A percentile compares a stretch with the other conserved stretches of the same genome.
Conservation (phyloP, 2,888 invertebrate genomes). For the Heliconius sara region DNA sequence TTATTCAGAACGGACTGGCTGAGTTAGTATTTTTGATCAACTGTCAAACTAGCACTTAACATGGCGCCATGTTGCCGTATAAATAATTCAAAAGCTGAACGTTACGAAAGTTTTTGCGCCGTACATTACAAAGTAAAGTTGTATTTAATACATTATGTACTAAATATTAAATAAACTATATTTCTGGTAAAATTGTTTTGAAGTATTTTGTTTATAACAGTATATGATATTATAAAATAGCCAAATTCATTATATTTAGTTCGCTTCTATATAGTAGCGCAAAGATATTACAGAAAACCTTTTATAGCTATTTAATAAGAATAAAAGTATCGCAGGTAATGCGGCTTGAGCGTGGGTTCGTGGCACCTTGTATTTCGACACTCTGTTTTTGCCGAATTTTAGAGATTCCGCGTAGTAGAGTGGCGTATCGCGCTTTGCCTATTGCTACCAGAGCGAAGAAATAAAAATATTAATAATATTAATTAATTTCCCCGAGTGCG, state of each 20-base stretch:
- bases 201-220: background rate
- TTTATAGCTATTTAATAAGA: slow-evolving; percentile 38
- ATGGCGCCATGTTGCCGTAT: slow-evolving; percentile 65
- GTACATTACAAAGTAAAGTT: slow-evolving; percentile 13
- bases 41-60: slow-evolving; percentile 55
- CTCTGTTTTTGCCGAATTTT: no score
- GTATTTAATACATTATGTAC: background rate
- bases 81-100: slow-evolving; percentile 65
- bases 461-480: no score
- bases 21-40: slow-evolving; percentile 26
- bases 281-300: background rate
- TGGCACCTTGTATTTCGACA: background rate
- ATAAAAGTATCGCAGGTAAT: slow-evolving; percentile 39
- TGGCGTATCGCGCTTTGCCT: no score
- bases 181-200: background rate
- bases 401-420: no score
- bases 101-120: slow-evolving; percentile 38
- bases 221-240: background rate
- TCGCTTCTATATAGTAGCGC: slow-evolving; percentile 46
- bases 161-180: background rate
- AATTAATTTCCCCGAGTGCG: no score
- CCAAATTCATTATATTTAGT: background rate
- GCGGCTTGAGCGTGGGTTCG: slow-evolving; percentile 48
- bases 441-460: no score
- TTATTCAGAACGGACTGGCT: slow-evolving; percentile 17